These are phyloP conservation scores for Eulemur coronatus DNA, from an alignment of 2,797 vertebrate genomes.

Conservation along the genomic window DNA sequence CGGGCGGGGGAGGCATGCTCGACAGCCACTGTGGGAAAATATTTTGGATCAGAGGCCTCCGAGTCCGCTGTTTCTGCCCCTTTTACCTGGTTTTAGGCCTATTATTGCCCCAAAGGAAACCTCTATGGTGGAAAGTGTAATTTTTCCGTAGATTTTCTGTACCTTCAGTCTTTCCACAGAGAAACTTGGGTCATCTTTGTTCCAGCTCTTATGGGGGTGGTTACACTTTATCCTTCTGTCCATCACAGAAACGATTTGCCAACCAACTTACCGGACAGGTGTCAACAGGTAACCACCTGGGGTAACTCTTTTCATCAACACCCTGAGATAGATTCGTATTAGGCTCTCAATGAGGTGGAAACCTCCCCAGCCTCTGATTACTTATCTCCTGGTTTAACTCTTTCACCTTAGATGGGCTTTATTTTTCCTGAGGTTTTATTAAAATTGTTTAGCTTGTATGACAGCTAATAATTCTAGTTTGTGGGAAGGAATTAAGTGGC, in stretches of 20 bases:
- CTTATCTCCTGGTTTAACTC: conserved; percentile 30
- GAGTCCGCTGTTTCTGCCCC: neutral
- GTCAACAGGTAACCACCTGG: neutral
- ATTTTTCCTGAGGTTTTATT: conserved; percentile 65
- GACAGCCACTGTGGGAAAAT: neutral
- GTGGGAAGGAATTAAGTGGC: conserved; percentile 72
- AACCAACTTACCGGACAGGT: neutral
- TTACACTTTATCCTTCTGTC: neutral
- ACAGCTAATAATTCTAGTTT: conserved; percentile 64
- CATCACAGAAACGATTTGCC: neutral
- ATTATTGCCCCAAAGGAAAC: neutral
- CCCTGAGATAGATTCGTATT: neutral
- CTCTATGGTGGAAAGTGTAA: neutral
- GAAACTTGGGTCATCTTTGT: neutral
- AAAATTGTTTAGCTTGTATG: conserved; percentile 52
- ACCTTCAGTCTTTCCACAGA: neutral
- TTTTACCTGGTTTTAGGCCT: neutral
- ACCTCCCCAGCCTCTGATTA: neutral
- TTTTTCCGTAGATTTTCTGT: neutral
- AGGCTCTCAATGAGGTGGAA: neutral
- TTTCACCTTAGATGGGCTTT: conserved; percentile 10
- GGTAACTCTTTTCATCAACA: neutral
- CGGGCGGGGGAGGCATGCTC: neutral
- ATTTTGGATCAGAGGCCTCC: neutral
- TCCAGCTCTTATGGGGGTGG: neutral